These are phyloP conservation scores for Caerostris extrusa DNA, from an alignment of 1,140 invertebrate genomes.

Conservation along the genomic window DNA sequence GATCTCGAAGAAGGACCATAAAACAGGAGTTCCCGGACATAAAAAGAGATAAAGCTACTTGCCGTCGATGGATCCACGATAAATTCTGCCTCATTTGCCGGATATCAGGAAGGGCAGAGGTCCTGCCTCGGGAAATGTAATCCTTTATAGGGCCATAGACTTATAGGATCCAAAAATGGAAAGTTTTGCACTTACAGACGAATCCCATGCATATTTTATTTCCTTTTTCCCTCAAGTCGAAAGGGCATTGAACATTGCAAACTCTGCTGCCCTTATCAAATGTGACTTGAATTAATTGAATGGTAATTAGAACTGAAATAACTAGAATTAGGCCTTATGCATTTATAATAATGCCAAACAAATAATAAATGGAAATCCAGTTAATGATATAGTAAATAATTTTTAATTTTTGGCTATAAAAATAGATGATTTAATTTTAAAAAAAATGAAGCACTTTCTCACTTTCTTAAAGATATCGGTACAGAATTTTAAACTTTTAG, in stretches of 20 bases:
- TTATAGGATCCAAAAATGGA: constrained; percentile 24
- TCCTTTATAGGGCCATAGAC: constrained; percentile 24
- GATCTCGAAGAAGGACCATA: constrained; percentile 36
- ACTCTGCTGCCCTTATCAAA: too few relatives aligned
- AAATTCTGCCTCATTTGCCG: constrained; percentile 17
- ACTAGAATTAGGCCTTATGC: too few relatives aligned
- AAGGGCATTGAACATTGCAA: background rate
- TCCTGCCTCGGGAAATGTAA: background rate
- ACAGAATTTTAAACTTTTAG: too few relatives aligned
- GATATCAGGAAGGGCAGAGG: background rate
- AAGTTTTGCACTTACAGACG: constrained; percentile 11
- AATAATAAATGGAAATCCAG: too few relatives aligned
- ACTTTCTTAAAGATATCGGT: too few relatives aligned
- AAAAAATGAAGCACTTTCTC: too few relatives aligned
- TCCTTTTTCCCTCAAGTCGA: background rate
- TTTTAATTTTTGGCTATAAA: too few relatives aligned
- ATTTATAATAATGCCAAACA: too few relatives aligned
- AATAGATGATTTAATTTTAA: too few relatives aligned
- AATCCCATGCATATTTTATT: background rate
- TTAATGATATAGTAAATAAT: too few relatives aligned
- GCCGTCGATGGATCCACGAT: background rate
- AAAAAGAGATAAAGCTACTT: constrained; percentile 9
- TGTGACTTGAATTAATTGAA: too few relatives aligned
- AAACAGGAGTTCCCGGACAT: constrained; percentile 11
- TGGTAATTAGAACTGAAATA: too few relatives aligned